These are phyloP conservation scores for Apostichopus leukothele DNA, from an alignment of 53 echinoderm and acorn worm species.

Conservation along the genomic window DNA sequence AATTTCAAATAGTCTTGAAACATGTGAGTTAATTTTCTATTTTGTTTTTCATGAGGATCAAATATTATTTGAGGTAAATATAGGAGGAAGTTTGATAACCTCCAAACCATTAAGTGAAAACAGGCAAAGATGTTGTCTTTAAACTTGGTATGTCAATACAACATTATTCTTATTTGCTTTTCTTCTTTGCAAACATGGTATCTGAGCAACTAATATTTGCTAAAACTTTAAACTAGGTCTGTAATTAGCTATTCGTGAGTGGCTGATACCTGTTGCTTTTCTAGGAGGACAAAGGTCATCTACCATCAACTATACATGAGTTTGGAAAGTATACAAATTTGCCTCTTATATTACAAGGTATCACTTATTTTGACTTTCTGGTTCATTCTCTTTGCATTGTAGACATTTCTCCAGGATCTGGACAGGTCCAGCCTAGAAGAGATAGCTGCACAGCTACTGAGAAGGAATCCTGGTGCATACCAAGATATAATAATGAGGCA, in stretches of 20 bases:
- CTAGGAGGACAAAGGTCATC: background rate
- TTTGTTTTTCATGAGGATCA: no score
- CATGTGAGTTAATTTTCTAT: no score
- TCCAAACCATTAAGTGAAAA: no score
- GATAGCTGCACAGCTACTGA: background rate
- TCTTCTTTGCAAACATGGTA: no score
- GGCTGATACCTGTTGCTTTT: background rate
- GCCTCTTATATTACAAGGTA: background rate
- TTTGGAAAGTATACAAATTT: background rate
- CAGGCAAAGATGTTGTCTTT: no score
- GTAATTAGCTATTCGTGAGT: background rate
- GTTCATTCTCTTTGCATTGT: background rate
- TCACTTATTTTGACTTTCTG: background rate
- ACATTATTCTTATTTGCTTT: no score
- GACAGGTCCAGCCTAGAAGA: background rate
- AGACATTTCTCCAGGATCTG: slow-evolving; percentile 1
- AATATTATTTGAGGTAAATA: no score
- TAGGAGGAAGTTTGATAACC: no score
- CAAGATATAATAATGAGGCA: background rate
- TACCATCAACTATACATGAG: background rate
- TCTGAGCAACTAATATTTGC: no score
- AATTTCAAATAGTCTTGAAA: no score
- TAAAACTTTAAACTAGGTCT: background rate
- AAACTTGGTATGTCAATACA: no score
- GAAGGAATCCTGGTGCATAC: slow-evolving; percentile 4